Conservation (phyloP, 2,888 invertebrate species). For the Cheilosia scutellata region DNA sequence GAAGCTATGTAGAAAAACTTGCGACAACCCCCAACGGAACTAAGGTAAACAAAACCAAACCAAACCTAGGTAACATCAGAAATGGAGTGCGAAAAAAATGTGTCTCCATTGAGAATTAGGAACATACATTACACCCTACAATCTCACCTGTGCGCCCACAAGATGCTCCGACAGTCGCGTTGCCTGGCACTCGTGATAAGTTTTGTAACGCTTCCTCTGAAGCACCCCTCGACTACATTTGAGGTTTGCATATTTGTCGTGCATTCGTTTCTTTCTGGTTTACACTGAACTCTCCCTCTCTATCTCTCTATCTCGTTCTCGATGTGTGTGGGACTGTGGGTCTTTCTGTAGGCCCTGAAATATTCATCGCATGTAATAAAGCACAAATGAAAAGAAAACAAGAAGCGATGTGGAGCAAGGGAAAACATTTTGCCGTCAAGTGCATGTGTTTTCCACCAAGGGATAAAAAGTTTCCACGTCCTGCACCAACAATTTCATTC, state of each 20-base stretch:
- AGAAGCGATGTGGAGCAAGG: conserved; percentile 38
- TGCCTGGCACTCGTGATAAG: conserved; percentile 61
- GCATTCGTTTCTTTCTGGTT: conserved; percentile 40
- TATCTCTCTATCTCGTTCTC: not conserved
- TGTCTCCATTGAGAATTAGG: conserved; percentile 35
- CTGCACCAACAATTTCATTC: conserved; percentile 32
- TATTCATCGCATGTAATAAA: conserved; percentile 69
- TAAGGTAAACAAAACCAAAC: conserved; percentile 26
- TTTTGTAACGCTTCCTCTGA: conserved; percentile 43
- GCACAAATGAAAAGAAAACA: conserved; percentile 72
- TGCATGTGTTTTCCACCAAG: conserved; percentile 69
- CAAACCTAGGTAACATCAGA: conserved; percentile 3
- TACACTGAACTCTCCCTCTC: conserved; percentile 17
- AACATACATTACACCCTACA: conserved; percentile 38
- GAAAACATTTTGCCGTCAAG: conserved; percentile 68
- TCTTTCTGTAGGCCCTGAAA: conserved; percentile 55
- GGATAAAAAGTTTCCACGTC: conserved; percentile 49
- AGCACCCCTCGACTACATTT: conserved; percentile 32
- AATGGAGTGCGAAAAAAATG: conserved; percentile 24
- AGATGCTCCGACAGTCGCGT: conserved; percentile 41
- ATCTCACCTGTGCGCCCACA: conserved; percentile 58
- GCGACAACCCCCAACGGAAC: conserved; percentile 10
- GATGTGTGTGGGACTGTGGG: conserved; percentile 37
- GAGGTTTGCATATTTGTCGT: conserved; percentile 70
- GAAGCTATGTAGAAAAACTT: conserved; percentile 13